A percentile compares a stretch with the other conserved stretches of the same genome.
phyloP scores from a whole-genome alignment of 2,888 invertebrate genomes.

The Rhagophthalmus giganteus region DNA sequence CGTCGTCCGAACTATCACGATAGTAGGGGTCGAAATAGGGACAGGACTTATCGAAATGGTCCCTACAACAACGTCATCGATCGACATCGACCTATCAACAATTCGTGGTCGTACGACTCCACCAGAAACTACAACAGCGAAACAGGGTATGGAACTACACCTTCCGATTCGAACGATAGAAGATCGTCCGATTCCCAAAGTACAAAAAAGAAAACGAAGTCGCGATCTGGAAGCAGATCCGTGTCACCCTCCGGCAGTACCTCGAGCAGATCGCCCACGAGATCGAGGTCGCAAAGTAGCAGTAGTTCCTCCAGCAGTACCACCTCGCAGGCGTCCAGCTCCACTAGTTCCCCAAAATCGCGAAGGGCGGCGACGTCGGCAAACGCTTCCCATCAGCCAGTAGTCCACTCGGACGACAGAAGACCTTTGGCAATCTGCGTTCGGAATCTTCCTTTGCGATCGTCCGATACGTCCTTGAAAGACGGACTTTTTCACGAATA shows the following conservation, averaged over 20 bases:
- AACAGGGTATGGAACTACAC: constrained; percentile 54
- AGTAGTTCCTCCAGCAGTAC: constrained; percentile 64
- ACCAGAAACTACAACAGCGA: constrained; percentile 55
- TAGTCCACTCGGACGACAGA: constrained; percentile 64
- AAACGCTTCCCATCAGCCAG: constrained; percentile 48
- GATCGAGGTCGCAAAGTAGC: constrained; percentile 59
- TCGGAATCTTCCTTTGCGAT: constrained; percentile 84
- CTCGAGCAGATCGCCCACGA: constrained; percentile 59
- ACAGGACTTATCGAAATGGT: constrained; percentile 56
- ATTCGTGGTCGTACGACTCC: constrained; percentile 48
- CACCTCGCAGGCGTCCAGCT: constrained; percentile 64
- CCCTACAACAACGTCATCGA: constrained; percentile 53
- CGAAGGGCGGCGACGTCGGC: constrained; percentile 53
- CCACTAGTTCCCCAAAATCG: constrained; percentile 63
- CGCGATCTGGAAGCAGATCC: constrained; percentile 59
- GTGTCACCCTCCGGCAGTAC: constrained; percentile 60
- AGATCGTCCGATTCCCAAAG: constrained; percentile 40
- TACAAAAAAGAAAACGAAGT: constrained; percentile 53
- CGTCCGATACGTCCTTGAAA: constrained; percentile 91
- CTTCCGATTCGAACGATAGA: constrained; percentile 44
- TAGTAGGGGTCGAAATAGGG: constrained; percentile 52
- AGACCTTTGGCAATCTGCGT: constrained; percentile 89
- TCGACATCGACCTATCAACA: constrained; percentile 33
- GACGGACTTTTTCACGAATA: constrained; percentile 98
- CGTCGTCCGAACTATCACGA: constrained; percentile 56